phyloP scores from a whole-genome alignment of 2,888 invertebrate genomes.

The Diogma glabrata region DNA sequence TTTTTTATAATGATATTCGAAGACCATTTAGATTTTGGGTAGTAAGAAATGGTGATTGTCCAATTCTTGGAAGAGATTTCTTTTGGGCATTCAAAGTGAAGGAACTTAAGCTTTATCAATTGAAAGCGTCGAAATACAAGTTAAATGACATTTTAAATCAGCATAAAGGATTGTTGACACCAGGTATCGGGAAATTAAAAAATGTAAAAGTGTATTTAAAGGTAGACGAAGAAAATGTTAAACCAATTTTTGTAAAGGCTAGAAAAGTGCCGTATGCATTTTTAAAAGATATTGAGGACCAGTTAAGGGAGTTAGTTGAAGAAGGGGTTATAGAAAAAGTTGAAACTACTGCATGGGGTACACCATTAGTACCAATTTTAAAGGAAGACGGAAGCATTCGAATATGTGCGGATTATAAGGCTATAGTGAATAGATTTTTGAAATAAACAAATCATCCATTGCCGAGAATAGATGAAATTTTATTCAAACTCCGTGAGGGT shows the following conservation, averaged over 20 bases:
- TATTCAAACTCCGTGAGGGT: no score
- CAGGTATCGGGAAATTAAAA: background rate
- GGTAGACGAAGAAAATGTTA: no score
- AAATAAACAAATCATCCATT: no score
- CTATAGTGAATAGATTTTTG: background rate
- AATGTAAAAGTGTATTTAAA: background rate
- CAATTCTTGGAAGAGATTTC: background rate
- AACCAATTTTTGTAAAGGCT: no score
- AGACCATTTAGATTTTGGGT: no score
- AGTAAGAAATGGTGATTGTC: no score
- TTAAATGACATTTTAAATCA: background rate
- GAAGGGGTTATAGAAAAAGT: no score
- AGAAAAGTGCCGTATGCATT: background rate
- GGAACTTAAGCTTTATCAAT: background rate
- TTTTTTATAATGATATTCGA: no score
- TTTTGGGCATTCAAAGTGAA: background rate
- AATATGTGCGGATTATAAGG: background rate
- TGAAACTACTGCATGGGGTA: no score
- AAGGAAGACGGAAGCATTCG: background rate
- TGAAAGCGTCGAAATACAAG: no score
- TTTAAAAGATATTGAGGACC: background rate
- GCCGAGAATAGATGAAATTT: no score
- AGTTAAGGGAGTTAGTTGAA: constrained; percentile 3
- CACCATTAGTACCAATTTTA: no score
- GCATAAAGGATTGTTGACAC: background rate